Evolutionary conservation across 2,888 invertebrate genomes (phyloP).

Genomic region (Plebejus anna): DNA sequence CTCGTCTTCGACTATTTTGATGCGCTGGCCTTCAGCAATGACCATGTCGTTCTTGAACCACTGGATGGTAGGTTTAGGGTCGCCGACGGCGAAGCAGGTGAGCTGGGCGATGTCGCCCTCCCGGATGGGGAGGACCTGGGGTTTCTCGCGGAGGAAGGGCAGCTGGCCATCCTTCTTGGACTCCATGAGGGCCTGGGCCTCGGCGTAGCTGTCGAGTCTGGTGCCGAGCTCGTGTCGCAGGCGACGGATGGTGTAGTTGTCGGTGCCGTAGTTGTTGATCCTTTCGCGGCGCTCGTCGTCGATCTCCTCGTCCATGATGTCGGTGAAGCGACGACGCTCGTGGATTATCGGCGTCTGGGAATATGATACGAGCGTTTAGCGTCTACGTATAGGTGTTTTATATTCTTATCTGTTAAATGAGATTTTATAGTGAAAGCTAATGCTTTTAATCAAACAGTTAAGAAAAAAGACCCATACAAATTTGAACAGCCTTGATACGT

Average conservation of each 20-base stretch:
- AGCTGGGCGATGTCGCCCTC: constrained; percentile 89
- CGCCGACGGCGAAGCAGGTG: constrained; percentile 91
- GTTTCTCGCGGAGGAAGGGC: constrained; percentile 96
- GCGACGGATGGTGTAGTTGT: constrained; percentile 85
- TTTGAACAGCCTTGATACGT: too few species aligned
- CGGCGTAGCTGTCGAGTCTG: constrained; percentile 90
- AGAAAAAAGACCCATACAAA: too few species aligned
- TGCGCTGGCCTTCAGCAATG: constrained; percentile 84
- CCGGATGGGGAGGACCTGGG: constrained; percentile 86
- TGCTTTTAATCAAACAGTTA: too few species aligned
- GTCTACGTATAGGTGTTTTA: too few species aligned
- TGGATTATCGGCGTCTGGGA: constrained; percentile 90
- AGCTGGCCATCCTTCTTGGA: constrained; percentile 86
- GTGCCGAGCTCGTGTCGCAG: constrained; percentile 92
- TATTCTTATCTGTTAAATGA: too few species aligned
- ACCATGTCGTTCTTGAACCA: constrained; percentile 97
- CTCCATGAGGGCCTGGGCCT: constrained; percentile 91
- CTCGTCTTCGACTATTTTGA: constrained; percentile 86
- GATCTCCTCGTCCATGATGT: constrained; percentile 97
- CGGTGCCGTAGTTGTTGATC: constrained; percentile 88
- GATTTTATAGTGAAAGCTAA: too few species aligned
- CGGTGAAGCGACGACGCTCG: constrained; percentile 94
- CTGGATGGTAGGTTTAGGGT: constrained; percentile 91
- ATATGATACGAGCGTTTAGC: neutral
- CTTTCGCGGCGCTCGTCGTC: constrained; percentile 92